Conservation (phyloP, 2,888 invertebrate genomes). For the Caenorhabditis becei region DNA sequence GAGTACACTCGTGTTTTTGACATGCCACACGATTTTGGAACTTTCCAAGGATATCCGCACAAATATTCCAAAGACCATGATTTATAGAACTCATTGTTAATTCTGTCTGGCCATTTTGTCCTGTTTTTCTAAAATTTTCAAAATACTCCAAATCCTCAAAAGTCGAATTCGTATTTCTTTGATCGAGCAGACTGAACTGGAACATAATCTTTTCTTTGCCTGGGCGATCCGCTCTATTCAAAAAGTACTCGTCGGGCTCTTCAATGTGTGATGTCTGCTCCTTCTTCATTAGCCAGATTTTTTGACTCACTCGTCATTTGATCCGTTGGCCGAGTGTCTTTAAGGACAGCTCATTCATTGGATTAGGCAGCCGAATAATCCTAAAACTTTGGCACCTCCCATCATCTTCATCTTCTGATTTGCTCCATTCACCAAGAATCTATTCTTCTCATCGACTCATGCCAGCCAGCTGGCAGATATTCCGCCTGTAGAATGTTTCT, state of each 20-base stretch:
- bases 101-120: conserved; percentile 12
- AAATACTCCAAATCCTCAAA: background rate
- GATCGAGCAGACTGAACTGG: conserved; percentile 15
- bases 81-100: background rate
- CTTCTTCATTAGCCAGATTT: conserved; percentile 19
- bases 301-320: conserved; percentile 56
- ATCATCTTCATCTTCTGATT: conserved; percentile 6
- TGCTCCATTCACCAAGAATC: too few relatives aligned
- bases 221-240: conserved; percentile 22
- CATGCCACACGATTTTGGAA: conserved; percentile 35
- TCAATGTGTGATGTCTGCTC: conserved; percentile 34
- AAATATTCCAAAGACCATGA: too few relatives aligned
- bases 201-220: conserved; percentile 11
- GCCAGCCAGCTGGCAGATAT: conserved; percentile 5
- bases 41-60: conserved; percentile 6
- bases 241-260: conserved; percentile 20
- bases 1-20: conserved; percentile 45
- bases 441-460: background rate
- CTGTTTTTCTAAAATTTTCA: background rate
- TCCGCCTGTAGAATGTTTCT: background rate
- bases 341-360: conserved; percentile 46
- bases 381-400: conserved; percentile 24
- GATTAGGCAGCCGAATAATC: conserved; percentile 53
- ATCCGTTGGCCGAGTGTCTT: conserved; percentile 33
- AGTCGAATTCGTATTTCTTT: background rate